Conservation (phyloP, 2,113 vertebrate genomes). For the Apistogramma diplotaenia region DNA sequence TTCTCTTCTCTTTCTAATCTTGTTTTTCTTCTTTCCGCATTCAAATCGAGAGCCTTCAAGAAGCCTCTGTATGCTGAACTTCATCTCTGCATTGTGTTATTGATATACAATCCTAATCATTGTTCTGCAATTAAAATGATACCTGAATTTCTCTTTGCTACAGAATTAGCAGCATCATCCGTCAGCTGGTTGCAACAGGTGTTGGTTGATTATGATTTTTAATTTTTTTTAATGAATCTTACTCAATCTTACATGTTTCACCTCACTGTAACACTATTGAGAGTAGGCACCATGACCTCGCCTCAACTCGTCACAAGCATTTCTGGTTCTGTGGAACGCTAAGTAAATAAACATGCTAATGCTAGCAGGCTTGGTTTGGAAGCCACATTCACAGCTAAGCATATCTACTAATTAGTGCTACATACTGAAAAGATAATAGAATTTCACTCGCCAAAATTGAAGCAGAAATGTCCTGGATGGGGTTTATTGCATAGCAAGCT, state of each 20-base stretch:
- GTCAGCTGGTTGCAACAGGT: not conserved
- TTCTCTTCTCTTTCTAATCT: conserved; percentile 25
- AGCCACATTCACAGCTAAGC: not conserved
- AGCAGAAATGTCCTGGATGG: not conserved
- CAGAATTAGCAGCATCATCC: not conserved
- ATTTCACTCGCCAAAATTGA: not conserved
- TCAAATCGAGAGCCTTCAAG: conserved; percentile 27
- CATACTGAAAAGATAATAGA: not conserved
- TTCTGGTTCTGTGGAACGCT: too few relatives aligned
- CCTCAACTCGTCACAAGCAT: too few relatives aligned
- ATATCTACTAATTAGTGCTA: not conserved
- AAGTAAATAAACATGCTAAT: not conserved
- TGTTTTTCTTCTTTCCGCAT: conserved; percentile 26
- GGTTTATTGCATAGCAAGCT: not conserved
- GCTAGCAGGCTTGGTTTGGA: not conserved
- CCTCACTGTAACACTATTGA: too few relatives aligned
- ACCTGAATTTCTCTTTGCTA: not conserved
- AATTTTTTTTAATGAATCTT: too few relatives aligned
- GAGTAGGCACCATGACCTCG: too few relatives aligned
- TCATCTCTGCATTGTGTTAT: not conserved
- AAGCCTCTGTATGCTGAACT: not conserved
- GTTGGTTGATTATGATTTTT: not conserved
- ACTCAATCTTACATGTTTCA: too few relatives aligned
- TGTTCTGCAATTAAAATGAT: not conserved
- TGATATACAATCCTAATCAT: not conserved